Evolutionary conservation across 2,797 vertebrate species (phyloP).

Genomic region (Lutjanus campechanus): DNA sequence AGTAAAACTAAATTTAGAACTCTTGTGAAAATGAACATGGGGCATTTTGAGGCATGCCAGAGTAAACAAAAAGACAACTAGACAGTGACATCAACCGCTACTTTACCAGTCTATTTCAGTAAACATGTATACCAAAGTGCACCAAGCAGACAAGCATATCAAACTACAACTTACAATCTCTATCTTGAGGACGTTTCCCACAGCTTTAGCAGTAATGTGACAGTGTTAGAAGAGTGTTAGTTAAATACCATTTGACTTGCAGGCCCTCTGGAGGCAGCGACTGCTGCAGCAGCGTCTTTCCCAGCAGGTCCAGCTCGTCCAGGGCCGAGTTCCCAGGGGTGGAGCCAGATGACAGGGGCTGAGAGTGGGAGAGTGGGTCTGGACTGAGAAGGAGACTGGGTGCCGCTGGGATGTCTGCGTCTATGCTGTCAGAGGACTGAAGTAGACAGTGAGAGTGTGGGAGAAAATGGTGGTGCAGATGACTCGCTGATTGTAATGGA

Average conservation of each 20-base stretch:
- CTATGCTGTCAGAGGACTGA: slow-evolving; percentile 92
- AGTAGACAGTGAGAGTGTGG: neutral
- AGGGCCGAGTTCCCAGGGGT: slow-evolving; percentile 81
- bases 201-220: neutral
- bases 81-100: neutral
- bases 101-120: neutral
- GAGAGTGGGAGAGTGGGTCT: slow-evolving; percentile 59
- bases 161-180: neutral
- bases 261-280: slow-evolving; percentile 94
- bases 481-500: neutral
- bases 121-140: neutral
- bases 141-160: neutral
- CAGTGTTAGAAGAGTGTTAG: neutral
- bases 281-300: slow-evolving; percentile 95
- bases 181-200: neutral
- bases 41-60: neutral
- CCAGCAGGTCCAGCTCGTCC: slow-evolving; percentile 95
- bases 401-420: slow-evolving; percentile 78
- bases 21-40: neutral
- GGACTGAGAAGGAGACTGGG: slow-evolving; percentile 80
- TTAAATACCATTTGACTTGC: slow-evolving; percentile 95
- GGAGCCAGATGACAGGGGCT: slow-evolving; percentile 60
- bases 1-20: too few species aligned
- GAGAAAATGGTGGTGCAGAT: neutral
- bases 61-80: neutral